Evolutionary conservation across 1,140 invertebrate genomes (phyloP).

Genomic region (Drosophila mayri): DNA sequence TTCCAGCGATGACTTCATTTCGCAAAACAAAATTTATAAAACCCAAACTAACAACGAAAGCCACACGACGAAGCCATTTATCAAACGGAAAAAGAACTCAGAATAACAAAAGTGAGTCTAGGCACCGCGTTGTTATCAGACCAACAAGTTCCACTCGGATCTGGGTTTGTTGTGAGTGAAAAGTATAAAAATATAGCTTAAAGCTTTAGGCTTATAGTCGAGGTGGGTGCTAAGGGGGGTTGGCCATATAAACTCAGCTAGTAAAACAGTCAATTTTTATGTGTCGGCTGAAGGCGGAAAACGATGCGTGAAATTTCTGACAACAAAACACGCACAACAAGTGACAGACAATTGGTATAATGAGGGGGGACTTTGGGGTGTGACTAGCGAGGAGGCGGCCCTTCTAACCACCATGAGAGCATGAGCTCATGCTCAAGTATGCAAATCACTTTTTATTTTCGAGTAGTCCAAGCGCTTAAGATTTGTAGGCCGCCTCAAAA

Average conservation of each 20-base stretch:
- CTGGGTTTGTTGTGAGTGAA: constrained; percentile 69
- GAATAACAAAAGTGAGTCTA: constrained; percentile 40
- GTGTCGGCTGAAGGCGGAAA: constrained; percentile 41
- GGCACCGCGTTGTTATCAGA: constrained; percentile 60
- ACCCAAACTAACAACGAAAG: constrained; percentile 62
- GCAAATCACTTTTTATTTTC: constrained; percentile 56
- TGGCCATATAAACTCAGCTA: constrained; percentile 8
- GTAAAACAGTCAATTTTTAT: constrained; percentile 34
- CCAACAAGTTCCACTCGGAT: constrained; percentile 59
- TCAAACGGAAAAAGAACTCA: constrained; percentile 54
- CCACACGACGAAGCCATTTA: constrained; percentile 63
- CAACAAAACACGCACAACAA: constrained; percentile 74
- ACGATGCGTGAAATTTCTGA: constrained; percentile 76
- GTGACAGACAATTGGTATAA: constrained; percentile 39
- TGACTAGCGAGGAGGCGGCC: background rate
- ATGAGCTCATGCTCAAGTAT: constrained; percentile 35
- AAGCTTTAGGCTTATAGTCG: constrained; percentile 43
- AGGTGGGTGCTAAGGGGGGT: background rate
- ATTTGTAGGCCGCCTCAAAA: constrained; percentile 1
- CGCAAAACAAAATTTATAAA: constrained; percentile 42
- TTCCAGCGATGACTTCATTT: constrained; percentile 76
- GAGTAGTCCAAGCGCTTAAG: constrained; percentile 12
- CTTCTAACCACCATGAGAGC: constrained; percentile 10
- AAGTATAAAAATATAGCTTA: constrained; percentile 29
- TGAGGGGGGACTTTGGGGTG: background rate